Evolutionary conservation across 1,140 invertebrate genomes (phyloP).

Genomic region (Batillaria attramentaria): DNA sequence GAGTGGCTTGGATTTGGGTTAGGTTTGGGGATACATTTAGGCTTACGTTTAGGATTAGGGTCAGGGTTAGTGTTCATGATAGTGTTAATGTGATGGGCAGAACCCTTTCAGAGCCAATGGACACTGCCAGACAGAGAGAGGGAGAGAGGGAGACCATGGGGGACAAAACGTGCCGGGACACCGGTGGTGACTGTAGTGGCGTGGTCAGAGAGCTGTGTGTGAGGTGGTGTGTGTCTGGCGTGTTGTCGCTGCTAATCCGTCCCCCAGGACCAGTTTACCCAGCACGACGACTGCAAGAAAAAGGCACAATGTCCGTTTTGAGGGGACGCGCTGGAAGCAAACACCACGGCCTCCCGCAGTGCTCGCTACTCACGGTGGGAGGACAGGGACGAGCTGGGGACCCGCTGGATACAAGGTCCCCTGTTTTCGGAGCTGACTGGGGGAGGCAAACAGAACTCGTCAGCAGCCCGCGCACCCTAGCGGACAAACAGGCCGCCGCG

Average conservation of each 20-base stretch:
- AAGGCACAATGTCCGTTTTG: conserved; percentile 30
- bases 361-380: neutral
- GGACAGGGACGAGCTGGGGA: conserved; percentile 9
- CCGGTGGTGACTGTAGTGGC: too few relatives aligned
- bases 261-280: neutral
- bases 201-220: neutral
- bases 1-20: too few relatives aligned
- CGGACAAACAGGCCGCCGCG: conserved; percentile 16
- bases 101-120: too few relatives aligned
- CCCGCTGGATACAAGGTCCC: conserved; percentile 16
- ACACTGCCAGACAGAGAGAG: too few relatives aligned
- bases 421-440: neutral
- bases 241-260: conserved; percentile 28
- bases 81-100: too few relatives aligned
- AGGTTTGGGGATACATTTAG: too few relatives aligned
- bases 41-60: too few relatives aligned
- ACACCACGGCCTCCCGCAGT: neutral
- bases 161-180: too few relatives aligned
- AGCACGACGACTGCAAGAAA: conserved; percentile 1
- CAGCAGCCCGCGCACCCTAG: conserved; percentile 25
- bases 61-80: too few relatives aligned
- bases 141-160: too few relatives aligned
- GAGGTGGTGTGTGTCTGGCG: conserved; percentile 10
- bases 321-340: conserved; percentile 1
- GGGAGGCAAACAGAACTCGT: conserved; percentile 9